phyloP scores from a whole-genome alignment of 2,797 vertebrate species.

The Karalla daura region DNA sequence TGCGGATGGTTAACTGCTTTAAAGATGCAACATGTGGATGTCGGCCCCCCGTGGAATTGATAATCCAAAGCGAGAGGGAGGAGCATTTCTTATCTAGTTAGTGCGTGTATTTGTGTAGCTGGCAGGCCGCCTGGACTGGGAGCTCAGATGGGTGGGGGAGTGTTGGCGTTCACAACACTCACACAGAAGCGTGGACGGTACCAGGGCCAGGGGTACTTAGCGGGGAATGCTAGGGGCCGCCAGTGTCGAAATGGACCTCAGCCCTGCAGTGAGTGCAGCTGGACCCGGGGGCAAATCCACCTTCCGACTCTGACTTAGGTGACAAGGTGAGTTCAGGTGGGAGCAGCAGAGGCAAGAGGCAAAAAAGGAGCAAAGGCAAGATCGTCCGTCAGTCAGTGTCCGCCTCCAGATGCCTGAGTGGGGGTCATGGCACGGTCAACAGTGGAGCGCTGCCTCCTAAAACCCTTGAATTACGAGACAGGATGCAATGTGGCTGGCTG shows the following conservation, averaged over 20 bases:
- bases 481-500: too few relatives aligned
- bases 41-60: not conserved
- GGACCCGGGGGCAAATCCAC: too few relatives aligned
- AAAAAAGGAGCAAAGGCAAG: not conserved
- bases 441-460: too few relatives aligned
- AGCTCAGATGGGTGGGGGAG: not conserved
- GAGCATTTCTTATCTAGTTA: not conserved
- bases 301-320: not conserved
- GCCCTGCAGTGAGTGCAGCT: not conserved
- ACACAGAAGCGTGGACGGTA: not conserved
- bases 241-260: not conserved
- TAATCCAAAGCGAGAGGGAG: not conserved
- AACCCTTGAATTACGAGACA: too few relatives aligned
- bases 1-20: conserved; percentile 13
- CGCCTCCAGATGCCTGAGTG: not conserved
- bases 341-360: not conserved
- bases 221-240: not conserved
- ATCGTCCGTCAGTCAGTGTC: not conserved
- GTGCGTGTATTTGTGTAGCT: not conserved
- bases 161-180: not conserved
- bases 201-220: not conserved
- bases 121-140: not conserved
- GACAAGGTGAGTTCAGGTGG: not conserved
- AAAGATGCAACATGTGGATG: not conserved
- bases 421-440: not conserved